Conservation (phyloP, 2,888 invertebrate species). For the Furcula furcula region DNA sequence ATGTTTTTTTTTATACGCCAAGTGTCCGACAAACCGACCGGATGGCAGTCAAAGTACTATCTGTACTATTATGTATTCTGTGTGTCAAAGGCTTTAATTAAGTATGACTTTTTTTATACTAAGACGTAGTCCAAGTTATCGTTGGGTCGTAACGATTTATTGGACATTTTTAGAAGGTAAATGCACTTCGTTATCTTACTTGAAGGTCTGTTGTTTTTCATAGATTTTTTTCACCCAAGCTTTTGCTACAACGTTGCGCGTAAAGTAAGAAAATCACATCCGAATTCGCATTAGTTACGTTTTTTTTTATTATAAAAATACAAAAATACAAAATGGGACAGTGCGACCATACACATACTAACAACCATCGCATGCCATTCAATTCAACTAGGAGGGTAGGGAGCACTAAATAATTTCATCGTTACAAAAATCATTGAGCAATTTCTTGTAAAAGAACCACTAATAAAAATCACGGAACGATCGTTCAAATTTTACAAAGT, state of each 20-base stretch:
- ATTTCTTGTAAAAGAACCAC: constrained; percentile 65
- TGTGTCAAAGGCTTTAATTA: no score
- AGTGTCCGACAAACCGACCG: no score
- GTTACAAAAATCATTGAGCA: constrained; percentile 68
- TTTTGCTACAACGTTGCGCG: constrained; percentile 65
- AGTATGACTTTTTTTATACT: no score
- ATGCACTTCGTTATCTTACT: no score
- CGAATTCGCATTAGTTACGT: constrained; percentile 73
- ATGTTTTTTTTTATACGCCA: no score
- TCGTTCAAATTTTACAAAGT: constrained; percentile 44
- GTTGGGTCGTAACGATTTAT: no score
- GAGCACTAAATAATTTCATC: constrained; percentile 63
- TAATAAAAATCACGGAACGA: constrained; percentile 46
- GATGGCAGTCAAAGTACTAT: no score
- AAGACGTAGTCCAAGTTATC: no score
- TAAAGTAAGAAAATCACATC: constrained; percentile 70
- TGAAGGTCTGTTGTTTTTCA: constrained; percentile 42
- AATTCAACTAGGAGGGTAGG: constrained; percentile 61
- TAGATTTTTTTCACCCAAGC: constrained; percentile 42
- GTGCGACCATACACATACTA: constrained; percentile 57
- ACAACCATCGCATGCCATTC: constrained; percentile 64
- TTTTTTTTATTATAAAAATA: constrained; percentile 80
- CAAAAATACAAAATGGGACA: constrained; percentile 82
- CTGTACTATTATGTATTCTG: no score
- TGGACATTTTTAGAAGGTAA: no score